phyloP scores from a whole-genome alignment of 2,888 invertebrate genomes.

The Melieria omissa region DNA sequence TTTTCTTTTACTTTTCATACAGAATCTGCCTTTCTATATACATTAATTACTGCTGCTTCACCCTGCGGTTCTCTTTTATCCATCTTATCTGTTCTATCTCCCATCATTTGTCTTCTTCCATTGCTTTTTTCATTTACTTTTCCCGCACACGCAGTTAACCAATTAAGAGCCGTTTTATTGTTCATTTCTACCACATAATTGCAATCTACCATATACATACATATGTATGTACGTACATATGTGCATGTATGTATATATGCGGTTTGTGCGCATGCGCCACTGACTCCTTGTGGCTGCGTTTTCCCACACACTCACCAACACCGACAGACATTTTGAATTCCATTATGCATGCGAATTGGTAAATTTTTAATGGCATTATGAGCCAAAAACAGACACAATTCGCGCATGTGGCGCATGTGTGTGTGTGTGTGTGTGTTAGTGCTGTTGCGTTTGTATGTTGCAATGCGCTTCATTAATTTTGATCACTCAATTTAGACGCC shows the following conservation, averaged over 20 bases:
- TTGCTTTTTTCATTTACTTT: too few species aligned
- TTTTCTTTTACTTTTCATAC: too few species aligned
- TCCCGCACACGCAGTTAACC: too few species aligned
- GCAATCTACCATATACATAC: neutral
- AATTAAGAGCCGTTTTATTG: too few species aligned
- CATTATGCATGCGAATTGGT: conserved; percentile 11
- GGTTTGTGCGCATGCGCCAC: neutral
- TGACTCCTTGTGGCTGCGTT: neutral
- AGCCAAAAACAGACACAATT: neutral
- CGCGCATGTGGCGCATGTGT: neutral
- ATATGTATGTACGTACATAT: conserved; percentile 9
- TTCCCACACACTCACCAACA: neutral
- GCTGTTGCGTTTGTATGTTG: conserved; percentile 10
- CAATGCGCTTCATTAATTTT: conserved; percentile 30
- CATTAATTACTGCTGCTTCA: too few species aligned
- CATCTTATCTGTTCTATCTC: too few species aligned
- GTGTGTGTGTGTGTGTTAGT: neutral
- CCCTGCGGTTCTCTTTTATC: too few species aligned
- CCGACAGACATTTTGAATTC: neutral
- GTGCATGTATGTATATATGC: neutral
- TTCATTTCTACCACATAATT: too few species aligned
- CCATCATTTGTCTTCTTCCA: too few species aligned
- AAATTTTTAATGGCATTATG: conserved; percentile 30
- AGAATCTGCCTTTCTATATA: too few species aligned
- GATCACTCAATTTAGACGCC: conserved; percentile 32